Base-by-base conservation (phyloP, 2,113 vertebrate species). In the Pitta sordida region DNA sequence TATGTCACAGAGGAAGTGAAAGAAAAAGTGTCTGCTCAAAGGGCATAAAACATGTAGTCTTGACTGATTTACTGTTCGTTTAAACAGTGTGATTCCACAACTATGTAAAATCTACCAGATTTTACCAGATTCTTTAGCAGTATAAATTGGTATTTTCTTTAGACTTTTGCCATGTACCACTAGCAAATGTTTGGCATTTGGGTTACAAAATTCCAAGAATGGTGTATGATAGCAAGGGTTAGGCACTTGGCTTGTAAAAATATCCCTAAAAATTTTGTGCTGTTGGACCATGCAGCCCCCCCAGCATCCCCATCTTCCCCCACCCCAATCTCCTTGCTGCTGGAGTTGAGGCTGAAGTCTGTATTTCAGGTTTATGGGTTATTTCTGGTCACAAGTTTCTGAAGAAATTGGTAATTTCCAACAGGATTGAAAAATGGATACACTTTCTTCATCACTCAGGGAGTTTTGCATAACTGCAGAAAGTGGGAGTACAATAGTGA, bases 1-100 rank as follows among this genome's bases (percentile, higher is more conserved):
- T 95, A 97, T 96, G 92, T 93, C 83, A 80, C 58, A 95, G 94
- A 44, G 70, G 86, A 95, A 90, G 85, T 41, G 94, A 94, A 91
- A 91, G 83, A 86, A 89, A 93, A 86, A 90, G 55, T 53, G 12
- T 68, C 52, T 60, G 5, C 34, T 82, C 29, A 19, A 62, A 39
- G 89, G 32, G 85, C 55, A 85, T 51, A 53, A 68, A 75, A 73
- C 52, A 77, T 83, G 91, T 87, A 95, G 73, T 91, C 73, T 82
- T 80, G 48, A 70, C 48, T 52, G 79, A 83, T 91, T 95, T 75
- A 79, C 39, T 85, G 74, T 32, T 77, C 56, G 89, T 90, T 34
- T 55, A 75, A 83, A 78, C 53, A 23, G 41, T 41, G 56, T 53
- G 26, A 36, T 53, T 68, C 68, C 2, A 15, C 56, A 46, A 8